Evolutionary conservation across 2,113 vertebrate genomes (phyloP), one percentile per base, ranked within the genome.

Genomic region (Chaetodon trifascialis): DNA sequence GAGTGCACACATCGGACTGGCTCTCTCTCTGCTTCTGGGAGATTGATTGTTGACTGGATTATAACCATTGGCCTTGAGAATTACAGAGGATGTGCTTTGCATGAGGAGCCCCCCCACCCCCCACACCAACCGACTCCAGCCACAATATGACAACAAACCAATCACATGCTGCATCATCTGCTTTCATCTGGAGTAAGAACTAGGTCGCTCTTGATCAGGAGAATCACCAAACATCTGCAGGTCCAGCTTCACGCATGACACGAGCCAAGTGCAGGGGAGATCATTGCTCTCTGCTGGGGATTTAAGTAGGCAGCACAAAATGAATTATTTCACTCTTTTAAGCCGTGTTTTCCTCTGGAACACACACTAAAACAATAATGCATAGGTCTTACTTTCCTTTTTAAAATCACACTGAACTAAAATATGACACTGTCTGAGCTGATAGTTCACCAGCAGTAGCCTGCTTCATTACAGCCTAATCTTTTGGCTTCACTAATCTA

Each of bases 71-170:
- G 83, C 71, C 88, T 87, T 87, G 84, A 93, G 83, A 80, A 86
- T 90, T 89, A 92, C 75, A 67, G 82, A 76, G 82, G 72, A 84
- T 87, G 84, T 79, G 70, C 80, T 58, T 68, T 44, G 74, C 66
- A 70, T n/a, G 55, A 86, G 82, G 87, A 84, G 80, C 82, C 10
- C 17, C 10, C 4, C 40, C 51, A 23, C 19, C 59, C n/a, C 0
- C 15, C 34, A 36, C 58, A 3, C 51, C 46, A 8, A 42, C 75
- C 65, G 40, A 30, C 84, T 58, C 62, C 82, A 42, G 60, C 65
- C 69, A 79, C 83, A 89, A 88, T 85, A 89, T 78, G 83, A 91
- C 86, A 90, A 87, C 91, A 91, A 80, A 86, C 83, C 83, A 90
- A 88, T 90, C 82, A 76, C 90, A 84, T 62, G 86, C 82, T 40